Evolutionary conservation across 2,888 invertebrate species (phyloP).

Genomic region (Oxystoma pomonae): DNA sequence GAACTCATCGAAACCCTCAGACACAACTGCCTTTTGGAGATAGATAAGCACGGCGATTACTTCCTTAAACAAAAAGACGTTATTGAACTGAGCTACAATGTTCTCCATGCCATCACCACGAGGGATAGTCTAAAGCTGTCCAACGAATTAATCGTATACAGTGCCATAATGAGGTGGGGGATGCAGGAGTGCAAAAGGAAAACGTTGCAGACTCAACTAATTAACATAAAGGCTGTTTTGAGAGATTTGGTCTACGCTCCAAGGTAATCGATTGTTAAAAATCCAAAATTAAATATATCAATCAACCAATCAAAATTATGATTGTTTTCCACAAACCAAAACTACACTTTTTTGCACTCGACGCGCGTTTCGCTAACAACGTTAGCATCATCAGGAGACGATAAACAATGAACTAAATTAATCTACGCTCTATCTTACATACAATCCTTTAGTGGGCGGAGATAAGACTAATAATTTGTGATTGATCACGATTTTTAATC

Average conservation of each 20-base stretch:
- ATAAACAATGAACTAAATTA: no score
- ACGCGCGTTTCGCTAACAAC: no score
- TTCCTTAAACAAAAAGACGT: constrained; percentile 56
- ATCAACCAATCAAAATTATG: no score
- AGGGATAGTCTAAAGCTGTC: constrained; percentile 61
- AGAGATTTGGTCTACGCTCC: constrained; percentile 42
- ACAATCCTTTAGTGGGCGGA: no score
- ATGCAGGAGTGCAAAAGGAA: constrained; percentile 54
- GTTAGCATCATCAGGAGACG: no score
- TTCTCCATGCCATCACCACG: constrained; percentile 60
- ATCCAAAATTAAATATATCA: no score
- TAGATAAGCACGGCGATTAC: constrained; percentile 55
- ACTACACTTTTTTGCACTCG: no score
- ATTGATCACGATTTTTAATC: no score
- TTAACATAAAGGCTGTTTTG: constrained; percentile 52
- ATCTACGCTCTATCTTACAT: no score
- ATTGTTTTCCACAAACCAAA: no score
- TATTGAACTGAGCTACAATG: constrained; percentile 60
- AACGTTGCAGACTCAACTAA: constrained; percentile 50
- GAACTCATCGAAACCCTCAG: constrained; percentile 59
- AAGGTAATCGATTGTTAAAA: no score
- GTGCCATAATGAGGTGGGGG: constrained; percentile 61
- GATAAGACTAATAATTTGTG: no score
- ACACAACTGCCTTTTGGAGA: constrained; percentile 61
- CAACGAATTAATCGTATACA: constrained; percentile 59